Conservation (phyloP, 2,797 vertebrate species). For the Stomatorhinus walkeri region DNA sequence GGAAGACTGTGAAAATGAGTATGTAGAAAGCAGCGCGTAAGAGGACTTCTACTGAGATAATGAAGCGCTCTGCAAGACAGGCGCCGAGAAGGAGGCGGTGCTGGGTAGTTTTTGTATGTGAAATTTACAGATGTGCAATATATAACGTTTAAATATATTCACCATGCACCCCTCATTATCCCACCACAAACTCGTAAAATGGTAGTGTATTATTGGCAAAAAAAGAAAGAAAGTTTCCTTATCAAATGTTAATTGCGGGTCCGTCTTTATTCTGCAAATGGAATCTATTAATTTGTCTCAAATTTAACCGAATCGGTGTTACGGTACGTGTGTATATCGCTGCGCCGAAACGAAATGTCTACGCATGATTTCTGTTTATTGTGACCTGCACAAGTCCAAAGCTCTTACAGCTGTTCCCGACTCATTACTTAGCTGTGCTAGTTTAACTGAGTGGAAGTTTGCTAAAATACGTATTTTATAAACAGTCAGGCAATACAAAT, state of each 20-base stretch:
- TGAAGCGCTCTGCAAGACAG: conserved; percentile 57
- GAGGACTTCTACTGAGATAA: conserved; percentile 54
- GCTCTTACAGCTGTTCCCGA: background rate
- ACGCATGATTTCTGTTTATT: background rate
- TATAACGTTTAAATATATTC: background rate
- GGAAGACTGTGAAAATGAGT: conserved; percentile 59
- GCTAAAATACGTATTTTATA: background rate
- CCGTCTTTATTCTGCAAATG: background rate
- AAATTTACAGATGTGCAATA: background rate
- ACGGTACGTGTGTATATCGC: background rate
- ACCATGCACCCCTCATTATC: background rate
- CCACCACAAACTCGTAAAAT: background rate
- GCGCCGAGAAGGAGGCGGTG: background rate
- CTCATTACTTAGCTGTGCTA: background rate
- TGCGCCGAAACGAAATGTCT: background rate
- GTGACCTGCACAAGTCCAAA: background rate
- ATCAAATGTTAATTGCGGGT: background rate
- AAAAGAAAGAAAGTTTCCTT: background rate
- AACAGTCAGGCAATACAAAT: background rate
- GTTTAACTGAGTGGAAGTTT: background rate
- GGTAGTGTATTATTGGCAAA: background rate
- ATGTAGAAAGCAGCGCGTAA: conserved; percentile 62
- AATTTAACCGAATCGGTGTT: background rate
- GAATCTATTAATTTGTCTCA: background rate
- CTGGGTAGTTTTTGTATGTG: background rate